These are phyloP conservation scores for Lepus townsendii DNA, from an alignment of 2,797 vertebrate species.

Conservation along the genomic window DNA sequence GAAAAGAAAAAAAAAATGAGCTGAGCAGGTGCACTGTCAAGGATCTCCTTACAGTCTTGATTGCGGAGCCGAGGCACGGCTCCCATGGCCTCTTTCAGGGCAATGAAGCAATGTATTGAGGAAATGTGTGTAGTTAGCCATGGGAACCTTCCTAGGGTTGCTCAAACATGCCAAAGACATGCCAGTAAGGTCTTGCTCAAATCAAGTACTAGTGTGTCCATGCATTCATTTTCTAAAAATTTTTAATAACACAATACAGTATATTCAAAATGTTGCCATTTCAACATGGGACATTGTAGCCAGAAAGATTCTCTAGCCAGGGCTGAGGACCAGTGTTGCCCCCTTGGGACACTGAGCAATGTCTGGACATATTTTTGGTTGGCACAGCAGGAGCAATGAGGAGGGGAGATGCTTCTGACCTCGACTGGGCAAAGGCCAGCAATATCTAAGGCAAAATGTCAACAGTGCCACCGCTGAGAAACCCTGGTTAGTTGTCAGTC, in stretches of 20 bases:
- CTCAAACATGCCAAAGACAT: background rate
- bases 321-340: background rate
- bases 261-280: background rate
- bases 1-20: background rate
- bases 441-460: background rate
- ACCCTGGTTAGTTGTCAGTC: background rate
- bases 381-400: background rate
- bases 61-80: background rate
- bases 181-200: background rate
- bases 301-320: background rate
- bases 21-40: background rate
- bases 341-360: background rate
- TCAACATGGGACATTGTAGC: background rate
- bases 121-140: background rate
- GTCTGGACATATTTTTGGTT: background rate
- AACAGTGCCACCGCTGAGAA: background rate
- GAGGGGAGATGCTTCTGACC: background rate
- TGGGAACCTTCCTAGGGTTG: background rate
- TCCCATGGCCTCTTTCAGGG: background rate
- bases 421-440: background rate
- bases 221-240: background rate
- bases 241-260: background rate
- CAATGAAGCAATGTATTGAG: background rate
- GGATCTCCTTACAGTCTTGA: background rate
- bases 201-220: background rate